These are phyloP conservation scores for Hoplostethus mediterraneus DNA, from an alignment of 2,797 vertebrate genomes.

Conservation along the genomic window DNA sequence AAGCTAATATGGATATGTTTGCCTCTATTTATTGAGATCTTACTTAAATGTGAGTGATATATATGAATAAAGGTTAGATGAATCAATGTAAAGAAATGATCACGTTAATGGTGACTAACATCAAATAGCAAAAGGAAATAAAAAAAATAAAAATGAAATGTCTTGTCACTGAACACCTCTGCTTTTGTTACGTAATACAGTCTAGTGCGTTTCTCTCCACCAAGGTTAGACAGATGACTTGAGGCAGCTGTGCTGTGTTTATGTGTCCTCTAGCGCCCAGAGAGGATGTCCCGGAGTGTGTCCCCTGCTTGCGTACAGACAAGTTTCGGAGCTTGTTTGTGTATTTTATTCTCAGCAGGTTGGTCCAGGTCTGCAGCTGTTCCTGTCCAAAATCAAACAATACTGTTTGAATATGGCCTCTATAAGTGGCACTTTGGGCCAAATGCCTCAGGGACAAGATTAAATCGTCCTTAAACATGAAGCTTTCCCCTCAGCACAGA, in stretches of 20 bases:
- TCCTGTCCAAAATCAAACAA: slow-evolving; percentile 69
- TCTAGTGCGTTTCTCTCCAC: slow-evolving; percentile 25
- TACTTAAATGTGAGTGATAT: neutral
- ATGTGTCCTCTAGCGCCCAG: slow-evolving; percentile 74
- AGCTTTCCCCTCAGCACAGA: slow-evolving; percentile 30
- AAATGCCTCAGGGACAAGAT: slow-evolving; percentile 40
- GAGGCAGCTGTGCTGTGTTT: slow-evolving; percentile 87
- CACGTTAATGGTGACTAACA: neutral
- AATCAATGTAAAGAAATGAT: slow-evolving; percentile 2
- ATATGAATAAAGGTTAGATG: neutral
- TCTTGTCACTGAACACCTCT: slow-evolving; percentile 41
- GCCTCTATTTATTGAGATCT: neutral
- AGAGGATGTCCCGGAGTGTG: slow-evolving; percentile 77
- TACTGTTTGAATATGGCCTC: slow-evolving; percentile 68
- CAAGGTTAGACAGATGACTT: slow-evolving; percentile 65
- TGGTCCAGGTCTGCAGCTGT: slow-evolving; percentile 81
- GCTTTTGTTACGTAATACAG: slow-evolving; percentile 62
- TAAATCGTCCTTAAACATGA: neutral
- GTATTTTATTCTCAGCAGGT: slow-evolving; percentile 83
- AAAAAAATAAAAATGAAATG: slow-evolving; percentile 20
- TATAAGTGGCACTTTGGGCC: slow-evolving; percentile 65
- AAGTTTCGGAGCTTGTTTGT: slow-evolving; percentile 84
- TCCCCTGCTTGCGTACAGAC: slow-evolving; percentile 75
- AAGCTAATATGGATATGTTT: slow-evolving; percentile 21
- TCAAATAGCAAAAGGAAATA: neutral